These are phyloP conservation scores for Miichthys miiuy DNA, from an alignment of 2,797 vertebrate species.

Conservation along the genomic window DNA sequence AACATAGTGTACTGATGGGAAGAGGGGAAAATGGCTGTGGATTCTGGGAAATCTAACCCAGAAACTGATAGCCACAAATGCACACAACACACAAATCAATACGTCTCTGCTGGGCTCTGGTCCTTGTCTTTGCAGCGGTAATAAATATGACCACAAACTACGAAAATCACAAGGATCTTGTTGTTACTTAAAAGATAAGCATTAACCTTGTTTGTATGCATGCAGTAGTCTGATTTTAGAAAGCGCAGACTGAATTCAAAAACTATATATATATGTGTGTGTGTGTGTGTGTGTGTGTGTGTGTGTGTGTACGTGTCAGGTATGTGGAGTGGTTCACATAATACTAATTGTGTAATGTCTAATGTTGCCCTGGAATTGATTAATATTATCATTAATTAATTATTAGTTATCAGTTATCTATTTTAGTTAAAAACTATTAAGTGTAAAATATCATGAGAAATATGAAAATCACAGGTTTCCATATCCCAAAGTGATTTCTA, in stretches of 20 bases:
- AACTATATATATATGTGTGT: neutral
- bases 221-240: constrained; percentile 38
- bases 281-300: too few species aligned
- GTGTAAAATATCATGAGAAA: neutral
- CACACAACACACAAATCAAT: constrained; percentile 76
- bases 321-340: neutral
- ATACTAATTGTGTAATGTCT: neutral
- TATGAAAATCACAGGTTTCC: neutral
- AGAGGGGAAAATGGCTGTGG: constrained; percentile 46
- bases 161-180: constrained; percentile 43
- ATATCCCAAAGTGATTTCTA: neutral
- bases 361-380: too few species aligned
- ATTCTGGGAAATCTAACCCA: constrained; percentile 79
- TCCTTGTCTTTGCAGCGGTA: constrained; percentile 47
- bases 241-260: constrained; percentile 11
- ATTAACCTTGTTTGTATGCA: constrained; percentile 27
- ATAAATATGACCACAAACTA: constrained; percentile 54
- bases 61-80: constrained; percentile 76
- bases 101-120: constrained; percentile 54
- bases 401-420: neutral
- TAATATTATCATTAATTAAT: too few species aligned
- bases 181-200: constrained; percentile 45
- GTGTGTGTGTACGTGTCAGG: too few species aligned
- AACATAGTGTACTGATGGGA: constrained; percentile 53
- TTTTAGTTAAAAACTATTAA: too few species aligned